These are phyloP conservation scores for Epicampocera succincta DNA, from an alignment of 2,888 invertebrate genomes.

Conservation along the genomic window DNA sequence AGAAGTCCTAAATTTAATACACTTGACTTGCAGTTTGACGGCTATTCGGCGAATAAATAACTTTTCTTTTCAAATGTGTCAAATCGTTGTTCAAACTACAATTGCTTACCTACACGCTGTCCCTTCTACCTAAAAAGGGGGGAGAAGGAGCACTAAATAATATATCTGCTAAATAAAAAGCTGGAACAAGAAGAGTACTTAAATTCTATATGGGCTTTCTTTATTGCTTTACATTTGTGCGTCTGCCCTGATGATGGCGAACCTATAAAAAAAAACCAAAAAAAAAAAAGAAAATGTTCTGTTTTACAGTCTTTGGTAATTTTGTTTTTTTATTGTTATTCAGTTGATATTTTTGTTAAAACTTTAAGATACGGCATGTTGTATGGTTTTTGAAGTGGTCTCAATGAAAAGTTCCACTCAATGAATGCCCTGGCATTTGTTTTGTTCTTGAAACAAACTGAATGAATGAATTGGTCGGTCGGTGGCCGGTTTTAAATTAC, in stretches of 20 bases:
- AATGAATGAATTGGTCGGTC: conserved; percentile 56
- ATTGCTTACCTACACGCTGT: not conserved
- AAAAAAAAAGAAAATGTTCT: conserved; percentile 2
- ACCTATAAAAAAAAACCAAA: not conserved
- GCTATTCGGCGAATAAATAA: not conserved
- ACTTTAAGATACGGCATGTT: conserved; percentile 67
- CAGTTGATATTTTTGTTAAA: conserved; percentile 63
- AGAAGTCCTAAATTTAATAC: no score
- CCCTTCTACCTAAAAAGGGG: not conserved
- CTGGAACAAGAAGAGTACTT: conserved; percentile 55
- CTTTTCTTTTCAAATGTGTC: not conserved
- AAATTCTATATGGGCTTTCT: conserved; percentile 20
- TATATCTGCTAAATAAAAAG: conserved; percentile 13
- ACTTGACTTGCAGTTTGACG: no score
- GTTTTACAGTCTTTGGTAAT: conserved; percentile 3
- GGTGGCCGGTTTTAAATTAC: conserved; percentile 57
- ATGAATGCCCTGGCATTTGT: conserved; percentile 42
- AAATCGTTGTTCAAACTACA: not conserved
- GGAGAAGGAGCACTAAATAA: conserved; percentile 13
- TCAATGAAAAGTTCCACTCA: conserved; percentile 58
- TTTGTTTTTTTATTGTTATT: conserved; percentile 21
- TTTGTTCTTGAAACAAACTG: conserved; percentile 52
- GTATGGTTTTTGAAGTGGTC: conserved; percentile 63
- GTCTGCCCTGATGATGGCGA: not conserved
- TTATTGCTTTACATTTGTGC: conserved; percentile 9